phyloP scores from a whole-genome alignment of 2,888 invertebrate genomes.

The Erebia epiphron region DNA sequence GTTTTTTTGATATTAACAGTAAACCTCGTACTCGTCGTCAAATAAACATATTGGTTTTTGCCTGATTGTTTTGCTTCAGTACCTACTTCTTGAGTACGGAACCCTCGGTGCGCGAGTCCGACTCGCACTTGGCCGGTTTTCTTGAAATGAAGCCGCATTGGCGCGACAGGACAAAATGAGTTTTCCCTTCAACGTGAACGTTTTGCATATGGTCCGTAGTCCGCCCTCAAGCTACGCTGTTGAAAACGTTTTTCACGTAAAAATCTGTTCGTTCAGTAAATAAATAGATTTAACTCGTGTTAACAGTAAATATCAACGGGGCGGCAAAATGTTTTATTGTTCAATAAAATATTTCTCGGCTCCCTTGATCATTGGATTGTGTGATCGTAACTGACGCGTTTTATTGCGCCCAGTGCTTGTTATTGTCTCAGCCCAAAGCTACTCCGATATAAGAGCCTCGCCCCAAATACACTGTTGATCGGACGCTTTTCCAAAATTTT shows the following conservation, averaged over 20 bases:
- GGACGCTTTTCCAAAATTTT: not conserved
- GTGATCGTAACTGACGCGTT: slow-evolving; percentile 34
- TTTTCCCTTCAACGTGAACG: no score
- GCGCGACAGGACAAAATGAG: no score
- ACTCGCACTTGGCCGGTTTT: no score
- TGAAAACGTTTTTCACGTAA: slow-evolving; percentile 3
- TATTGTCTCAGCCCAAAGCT: slow-evolving; percentile 33
- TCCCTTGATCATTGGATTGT: slow-evolving; percentile 30
- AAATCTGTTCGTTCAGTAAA: slow-evolving; percentile 17
- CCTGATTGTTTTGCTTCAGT: no score
- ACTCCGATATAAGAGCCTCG: slow-evolving; percentile 1
- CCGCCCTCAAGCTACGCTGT: not conserved
- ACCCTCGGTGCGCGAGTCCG: no score
- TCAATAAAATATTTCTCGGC: slow-evolving; percentile 20
- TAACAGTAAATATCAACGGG: slow-evolving; percentile 34
- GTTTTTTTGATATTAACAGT: no score
- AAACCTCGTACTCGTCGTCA: no score
- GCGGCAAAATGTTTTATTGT: slow-evolving; percentile 29
- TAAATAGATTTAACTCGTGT: slow-evolving; percentile 17
- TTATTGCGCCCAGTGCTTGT: slow-evolving; percentile 39
- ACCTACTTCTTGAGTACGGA: no score
- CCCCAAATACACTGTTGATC: not conserved
- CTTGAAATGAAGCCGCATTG: no score
- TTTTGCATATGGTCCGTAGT: no score
- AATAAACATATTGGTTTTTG: no score